Evolutionary conservation across 2,888 invertebrate genomes (phyloP).

Genomic region (Tenthredo amoena): DNA sequence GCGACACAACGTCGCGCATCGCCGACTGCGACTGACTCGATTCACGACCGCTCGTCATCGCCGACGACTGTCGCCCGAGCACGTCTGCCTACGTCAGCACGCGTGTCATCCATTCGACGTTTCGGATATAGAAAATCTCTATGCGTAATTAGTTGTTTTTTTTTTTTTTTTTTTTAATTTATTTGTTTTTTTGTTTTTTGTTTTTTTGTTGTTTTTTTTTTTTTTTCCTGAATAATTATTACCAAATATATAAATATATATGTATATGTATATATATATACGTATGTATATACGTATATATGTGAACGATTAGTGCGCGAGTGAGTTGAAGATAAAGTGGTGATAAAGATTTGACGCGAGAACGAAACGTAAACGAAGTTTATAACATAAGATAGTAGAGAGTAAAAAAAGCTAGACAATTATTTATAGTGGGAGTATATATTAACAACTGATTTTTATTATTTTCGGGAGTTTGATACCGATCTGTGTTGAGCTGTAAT

Average conservation of each 20-base stretch:
- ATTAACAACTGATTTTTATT: neutral
- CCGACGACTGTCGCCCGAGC: conserved; percentile 44
- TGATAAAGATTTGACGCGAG: neutral
- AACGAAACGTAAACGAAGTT: conserved; percentile 2
- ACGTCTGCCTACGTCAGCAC: conserved; percentile 55
- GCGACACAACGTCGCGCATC: conserved; percentile 77
- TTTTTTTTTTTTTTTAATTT: neutral
- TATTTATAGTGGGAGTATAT: neutral
- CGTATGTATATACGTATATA: neutral
- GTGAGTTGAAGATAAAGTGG: neutral
- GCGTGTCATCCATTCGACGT: conserved; percentile 44
- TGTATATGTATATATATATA: neutral
- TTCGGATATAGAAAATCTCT: conserved; percentile 12
- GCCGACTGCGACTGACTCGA: conserved; percentile 74
- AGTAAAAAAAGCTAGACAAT: neutral
- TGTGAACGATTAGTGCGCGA: conserved; percentile 2
- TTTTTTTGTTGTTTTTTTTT: neutral
- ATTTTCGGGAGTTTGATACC: neutral
- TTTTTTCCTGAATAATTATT: neutral
- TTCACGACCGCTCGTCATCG: conserved; percentile 23
- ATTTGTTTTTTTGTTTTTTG: neutral
- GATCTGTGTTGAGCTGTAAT: neutral
- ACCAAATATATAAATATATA: neutral
- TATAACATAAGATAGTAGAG: conserved; percentile 2
- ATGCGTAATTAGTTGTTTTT: neutral